Conservation (phyloP, 2,888 invertebrate species). For the Temnothorax rugatulus region DNA sequence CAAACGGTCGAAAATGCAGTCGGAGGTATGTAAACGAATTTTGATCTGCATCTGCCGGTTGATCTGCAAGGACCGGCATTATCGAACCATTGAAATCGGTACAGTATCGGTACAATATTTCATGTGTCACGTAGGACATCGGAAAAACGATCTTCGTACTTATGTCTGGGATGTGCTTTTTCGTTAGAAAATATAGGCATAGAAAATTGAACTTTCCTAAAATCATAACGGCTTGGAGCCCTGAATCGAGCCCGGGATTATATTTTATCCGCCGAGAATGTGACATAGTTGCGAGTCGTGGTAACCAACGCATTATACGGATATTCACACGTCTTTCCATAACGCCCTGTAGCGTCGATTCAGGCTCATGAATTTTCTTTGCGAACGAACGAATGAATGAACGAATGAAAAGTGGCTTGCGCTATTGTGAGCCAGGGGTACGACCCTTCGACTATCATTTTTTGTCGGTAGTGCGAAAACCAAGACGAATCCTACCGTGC, state of each 20-base stretch:
- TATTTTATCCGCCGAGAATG: conserved; percentile 18
- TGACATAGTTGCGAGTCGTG: conserved; percentile 18
- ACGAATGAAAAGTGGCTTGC: conserved; percentile 14
- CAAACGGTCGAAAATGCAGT: background rate
- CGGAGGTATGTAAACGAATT: background rate
- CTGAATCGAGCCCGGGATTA: conserved; percentile 23
- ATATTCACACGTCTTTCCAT: conserved; percentile 21
- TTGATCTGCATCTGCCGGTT: background rate
- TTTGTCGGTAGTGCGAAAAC: conserved; percentile 32
- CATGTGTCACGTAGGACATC: background rate
- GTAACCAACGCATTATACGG: conserved; percentile 10
- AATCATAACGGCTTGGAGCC: conserved; percentile 16
- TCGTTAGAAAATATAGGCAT: background rate
- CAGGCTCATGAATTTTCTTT: conserved; percentile 47
- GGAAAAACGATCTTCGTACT: background rate
- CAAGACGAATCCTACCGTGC: conserved; percentile 36
- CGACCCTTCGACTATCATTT: conserved; percentile 48
- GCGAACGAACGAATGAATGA: conserved; percentile 42
- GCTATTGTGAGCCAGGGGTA: conserved; percentile 36
- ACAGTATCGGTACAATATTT: conserved; percentile 5
- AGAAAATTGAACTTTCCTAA: background rate
- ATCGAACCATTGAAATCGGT: background rate
- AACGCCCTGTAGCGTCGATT: conserved; percentile 8
- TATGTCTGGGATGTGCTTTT: background rate
- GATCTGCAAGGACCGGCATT: background rate